Evolutionary conservation across 2,888 invertebrate species (phyloP).

Genomic region (Dendrolimus houi): DNA sequence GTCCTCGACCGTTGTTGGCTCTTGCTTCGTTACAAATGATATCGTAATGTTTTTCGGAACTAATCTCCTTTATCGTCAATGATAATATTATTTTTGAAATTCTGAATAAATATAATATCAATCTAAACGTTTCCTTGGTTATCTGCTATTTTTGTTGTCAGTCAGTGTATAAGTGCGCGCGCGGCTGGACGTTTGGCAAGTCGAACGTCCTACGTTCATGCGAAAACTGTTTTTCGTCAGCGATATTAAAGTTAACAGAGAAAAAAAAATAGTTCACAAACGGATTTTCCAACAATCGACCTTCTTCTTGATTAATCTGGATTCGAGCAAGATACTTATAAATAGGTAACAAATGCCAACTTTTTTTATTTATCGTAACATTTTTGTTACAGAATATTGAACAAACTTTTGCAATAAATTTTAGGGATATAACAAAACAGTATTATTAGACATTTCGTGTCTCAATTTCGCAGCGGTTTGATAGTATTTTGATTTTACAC

Average conservation of each 20-base stretch:
- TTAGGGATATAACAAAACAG: background rate
- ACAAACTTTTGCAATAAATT: background rate
- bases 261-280: background rate
- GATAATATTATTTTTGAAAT: constrained; percentile 28
- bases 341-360: background rate
- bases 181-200: constrained; percentile 31
- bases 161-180: constrained; percentile 37
- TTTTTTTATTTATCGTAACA: background rate
- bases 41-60: background rate
- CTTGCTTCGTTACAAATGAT: background rate
- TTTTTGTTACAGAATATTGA: background rate
- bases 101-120: constrained; percentile 28
- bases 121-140: constrained; percentile 34
- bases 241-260: background rate
- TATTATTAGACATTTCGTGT: background rate
- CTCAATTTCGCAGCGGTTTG: background rate
- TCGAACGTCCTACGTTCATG: constrained; percentile 5
- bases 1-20: too few species aligned
- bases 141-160: constrained; percentile 53
- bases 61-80: constrained; percentile 16
- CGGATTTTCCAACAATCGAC: background rate
- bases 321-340: background rate
- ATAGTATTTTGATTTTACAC: background rate
- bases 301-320: background rate
- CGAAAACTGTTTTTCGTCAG: background rate